Evolutionary conservation across 35 echinoderm and acorn worm species (phyloP), one percentile per base, ranked within the genome.

Genomic region (Patiria miniata): DNA sequence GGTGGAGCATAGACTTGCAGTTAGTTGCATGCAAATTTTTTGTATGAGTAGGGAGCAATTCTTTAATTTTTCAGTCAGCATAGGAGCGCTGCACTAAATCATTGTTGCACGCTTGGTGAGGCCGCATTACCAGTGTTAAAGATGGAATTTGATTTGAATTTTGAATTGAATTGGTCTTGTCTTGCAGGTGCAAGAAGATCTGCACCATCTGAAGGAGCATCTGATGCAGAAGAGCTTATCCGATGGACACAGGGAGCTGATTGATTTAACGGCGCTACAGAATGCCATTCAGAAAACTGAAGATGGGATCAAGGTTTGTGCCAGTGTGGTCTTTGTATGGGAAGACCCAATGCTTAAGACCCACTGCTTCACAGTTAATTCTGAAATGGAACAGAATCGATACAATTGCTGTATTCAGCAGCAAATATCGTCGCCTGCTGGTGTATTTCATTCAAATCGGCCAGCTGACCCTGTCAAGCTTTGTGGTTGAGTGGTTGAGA

Each of bases 241-340:
- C 12, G 87, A 56, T 29, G 87, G 87, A 2, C 85, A 39, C 51
- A 93, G 77, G 40, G 95, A 87, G 5, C 17, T 97, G 9, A 59
- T 89, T 59, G 91, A 97, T 51, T 83, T 97, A 16, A 68, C 78
- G 22, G 79, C 91, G 7, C 36, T 97, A 37, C 91, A 97, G 77
- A 97, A 78, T 93, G 95, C 95, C 29, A 97, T 97, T 58, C 82
- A 93, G 78, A 97, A 91, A 81, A 93, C 95, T 80, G 87, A 97
- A 65, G 87, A 93, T 87, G 95, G 95, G 37, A 97, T 97, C 42
- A 90, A 88, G 85, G 95, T 93, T 89, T 77, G 52, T 26, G 8
- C 2, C 14, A 32, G 26, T 8, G 15, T 54, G 8, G 53, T 57
- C 26, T 56, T 83, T 2, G 19, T 83, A 7, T 54, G n/a, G 18